Evolutionary conservation across 2,797 vertebrate genomes (phyloP).

Genomic region (Sebastes steindachneri): DNA sequence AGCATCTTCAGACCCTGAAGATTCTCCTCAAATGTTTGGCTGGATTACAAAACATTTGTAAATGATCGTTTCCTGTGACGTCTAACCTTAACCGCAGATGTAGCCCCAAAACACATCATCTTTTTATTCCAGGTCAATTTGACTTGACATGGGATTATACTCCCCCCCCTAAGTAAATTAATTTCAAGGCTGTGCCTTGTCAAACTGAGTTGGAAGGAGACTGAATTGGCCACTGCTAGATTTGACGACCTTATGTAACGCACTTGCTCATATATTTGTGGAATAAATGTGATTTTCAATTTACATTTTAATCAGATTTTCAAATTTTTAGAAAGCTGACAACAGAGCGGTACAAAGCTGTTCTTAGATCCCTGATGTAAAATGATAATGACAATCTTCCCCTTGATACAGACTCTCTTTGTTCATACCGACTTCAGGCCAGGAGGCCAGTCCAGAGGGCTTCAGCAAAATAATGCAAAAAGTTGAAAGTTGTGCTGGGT

Average conservation of each 20-base stretch:
- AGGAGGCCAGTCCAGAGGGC: neutral
- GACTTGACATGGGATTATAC: neutral
- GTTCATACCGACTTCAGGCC: neutral
- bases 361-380: neutral
- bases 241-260: neutral
- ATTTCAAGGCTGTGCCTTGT: neutral
- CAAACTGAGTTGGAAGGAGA: conserved; percentile 1
- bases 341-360: neutral
- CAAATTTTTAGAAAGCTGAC: neutral
- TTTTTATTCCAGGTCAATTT: conserved; percentile 11
- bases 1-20: neutral
- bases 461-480: neutral
- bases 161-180: neutral
- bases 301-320: neutral
- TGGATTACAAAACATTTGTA: conserved; percentile 4
- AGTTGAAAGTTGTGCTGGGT: too few relatives aligned
- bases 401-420: neutral
- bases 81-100: neutral
- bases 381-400: neutral
- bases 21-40: neutral
- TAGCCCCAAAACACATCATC: neutral
- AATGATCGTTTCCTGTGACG: neutral
- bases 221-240: neutral
- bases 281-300: neutral
- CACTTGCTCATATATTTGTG: neutral